phyloP scores from a whole-genome alignment of 2,797 vertebrate genomes.

The Rhynchonycteris naso region DNA sequence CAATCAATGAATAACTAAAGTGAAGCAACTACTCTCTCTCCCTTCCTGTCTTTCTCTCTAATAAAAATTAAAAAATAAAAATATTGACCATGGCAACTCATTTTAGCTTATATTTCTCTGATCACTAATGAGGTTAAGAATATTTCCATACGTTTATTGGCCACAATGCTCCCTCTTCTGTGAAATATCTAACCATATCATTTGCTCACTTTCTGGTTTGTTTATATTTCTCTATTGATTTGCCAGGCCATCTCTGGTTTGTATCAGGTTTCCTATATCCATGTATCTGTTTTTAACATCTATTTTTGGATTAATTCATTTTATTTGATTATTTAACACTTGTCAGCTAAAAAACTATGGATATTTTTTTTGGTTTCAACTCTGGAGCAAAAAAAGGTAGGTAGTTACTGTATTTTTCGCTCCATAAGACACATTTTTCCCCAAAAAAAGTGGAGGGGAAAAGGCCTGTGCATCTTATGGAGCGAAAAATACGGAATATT shows the following conservation, averaged over 20 bases:
- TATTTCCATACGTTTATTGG: background rate
- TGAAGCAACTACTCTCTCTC: too few relatives aligned
- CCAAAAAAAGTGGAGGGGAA: too few relatives aligned
- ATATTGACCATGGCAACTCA: background rate
- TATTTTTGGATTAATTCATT: background rate
- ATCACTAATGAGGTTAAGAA: background rate
- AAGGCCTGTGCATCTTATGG: too few relatives aligned
- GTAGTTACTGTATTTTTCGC: background rate
- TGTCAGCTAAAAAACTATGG: background rate
- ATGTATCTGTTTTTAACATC: background rate
- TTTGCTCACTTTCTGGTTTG: background rate
- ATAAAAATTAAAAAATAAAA: too few relatives aligned
- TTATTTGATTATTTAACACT: slow-evolving; percentile 21
- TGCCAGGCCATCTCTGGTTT: background rate
- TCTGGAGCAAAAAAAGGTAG: background rate
- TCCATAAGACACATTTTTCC: too few relatives aligned
- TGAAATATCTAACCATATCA: background rate
- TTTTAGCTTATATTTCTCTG: slow-evolving; percentile 10
- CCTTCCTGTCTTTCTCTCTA: too few relatives aligned
- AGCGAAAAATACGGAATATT: too few relatives aligned
- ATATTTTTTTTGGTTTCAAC: too few relatives aligned
- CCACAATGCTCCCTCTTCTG: background rate
- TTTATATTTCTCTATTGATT: background rate
- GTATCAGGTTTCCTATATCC: background rate
- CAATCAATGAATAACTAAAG: too few relatives aligned